phyloP scores from a whole-genome alignment of 35 echinoderm and acorn worm genomes.

The Nesometra sesokonis region DNA sequence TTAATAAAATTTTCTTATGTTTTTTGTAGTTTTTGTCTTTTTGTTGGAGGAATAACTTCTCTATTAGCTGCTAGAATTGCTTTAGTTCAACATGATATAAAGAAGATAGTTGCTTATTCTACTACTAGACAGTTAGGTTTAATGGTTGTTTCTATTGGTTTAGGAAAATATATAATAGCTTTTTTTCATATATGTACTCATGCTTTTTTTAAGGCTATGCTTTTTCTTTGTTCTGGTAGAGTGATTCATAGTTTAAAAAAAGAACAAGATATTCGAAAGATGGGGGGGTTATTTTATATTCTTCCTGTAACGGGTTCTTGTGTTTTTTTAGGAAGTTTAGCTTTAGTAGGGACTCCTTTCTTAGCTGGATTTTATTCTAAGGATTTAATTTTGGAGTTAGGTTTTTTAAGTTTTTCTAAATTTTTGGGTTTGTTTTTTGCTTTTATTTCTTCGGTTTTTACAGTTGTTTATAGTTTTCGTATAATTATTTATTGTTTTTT shows the following conservation, averaged over 20 bases:
- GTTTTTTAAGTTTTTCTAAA: background rate
- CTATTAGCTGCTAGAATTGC: no score
- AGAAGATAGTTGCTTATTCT: conserved; percentile 81
- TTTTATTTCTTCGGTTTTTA: conserved; percentile 30
- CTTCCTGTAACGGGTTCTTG: conserved; percentile 38
- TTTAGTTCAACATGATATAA: conserved; percentile 69
- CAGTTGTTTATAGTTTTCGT: conserved; percentile 41
- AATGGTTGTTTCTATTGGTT: conserved; percentile 56
- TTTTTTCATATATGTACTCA: conserved; percentile 79
- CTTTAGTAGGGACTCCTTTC: conserved; percentile 49
- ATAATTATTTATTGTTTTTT: conserved; percentile 35
- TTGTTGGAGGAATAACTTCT: no score
- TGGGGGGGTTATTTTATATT: background rate
- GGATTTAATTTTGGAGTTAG: conserved; percentile 52
- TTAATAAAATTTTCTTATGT: no score
- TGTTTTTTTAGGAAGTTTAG: conserved; percentile 27
- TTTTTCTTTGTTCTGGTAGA: conserved; percentile 68
- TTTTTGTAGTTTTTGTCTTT: no score
- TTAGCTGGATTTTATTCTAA: conserved; percentile 70
- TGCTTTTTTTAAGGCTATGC: conserved; percentile 79
- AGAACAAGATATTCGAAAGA: conserved; percentile 80
- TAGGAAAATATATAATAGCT: conserved; percentile 28
- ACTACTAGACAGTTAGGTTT: conserved; percentile 72
- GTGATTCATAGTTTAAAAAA: conserved; percentile 56
- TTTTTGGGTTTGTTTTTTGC: background rate